phyloP scores from a whole-genome alignment of 2,113 vertebrate genomes.

The Xiphophorus couchianus region DNA sequence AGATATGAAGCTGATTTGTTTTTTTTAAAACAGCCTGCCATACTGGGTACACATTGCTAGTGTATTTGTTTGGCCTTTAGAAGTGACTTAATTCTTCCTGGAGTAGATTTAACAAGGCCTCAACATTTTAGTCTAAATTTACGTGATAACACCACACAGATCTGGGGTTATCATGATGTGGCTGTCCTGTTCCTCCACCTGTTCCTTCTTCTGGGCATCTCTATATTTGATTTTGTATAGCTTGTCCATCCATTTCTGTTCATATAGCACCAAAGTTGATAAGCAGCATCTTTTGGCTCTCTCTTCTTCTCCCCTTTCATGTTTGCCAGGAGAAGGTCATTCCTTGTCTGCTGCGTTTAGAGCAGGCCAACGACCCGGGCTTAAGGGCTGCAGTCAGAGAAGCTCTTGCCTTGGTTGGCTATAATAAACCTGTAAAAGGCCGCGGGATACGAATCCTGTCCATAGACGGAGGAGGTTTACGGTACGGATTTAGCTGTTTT shows the following conservation, averaged over 20 bases:
- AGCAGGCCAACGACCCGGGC: slow-evolving; percentile 86
- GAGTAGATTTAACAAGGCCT: not conserved
- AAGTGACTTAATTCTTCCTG: not conserved
- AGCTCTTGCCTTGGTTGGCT: slow-evolving; percentile 89
- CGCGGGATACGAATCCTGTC: slow-evolving; percentile 89
- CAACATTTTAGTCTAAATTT: not conserved
- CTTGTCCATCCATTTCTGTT: not conserved
- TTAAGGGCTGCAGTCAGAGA: slow-evolving; percentile 91
- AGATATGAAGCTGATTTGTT: no score
- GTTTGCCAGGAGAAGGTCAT: slow-evolving; percentile 87
- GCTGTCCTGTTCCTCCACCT: not conserved
- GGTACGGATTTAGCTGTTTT: slow-evolving; percentile 42
- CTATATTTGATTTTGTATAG: not conserved
- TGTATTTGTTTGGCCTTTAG: not conserved
- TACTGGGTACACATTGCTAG: not conserved
- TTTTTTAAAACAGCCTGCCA: no score
- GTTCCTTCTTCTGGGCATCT: not conserved
- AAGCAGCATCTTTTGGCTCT: not conserved
- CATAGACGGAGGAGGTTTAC: slow-evolving; percentile 92
- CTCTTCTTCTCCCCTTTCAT: slow-evolving; percentile 23
- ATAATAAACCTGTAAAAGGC: slow-evolving; percentile 89
- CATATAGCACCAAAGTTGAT: not conserved
- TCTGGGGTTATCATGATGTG: no score
- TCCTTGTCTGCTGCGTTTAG: slow-evolving; percentile 87
- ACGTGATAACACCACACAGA: no score